Evolutionary conservation across 2,888 invertebrate species (phyloP).

Genomic region (Nematopogon swammerdamellus): DNA sequence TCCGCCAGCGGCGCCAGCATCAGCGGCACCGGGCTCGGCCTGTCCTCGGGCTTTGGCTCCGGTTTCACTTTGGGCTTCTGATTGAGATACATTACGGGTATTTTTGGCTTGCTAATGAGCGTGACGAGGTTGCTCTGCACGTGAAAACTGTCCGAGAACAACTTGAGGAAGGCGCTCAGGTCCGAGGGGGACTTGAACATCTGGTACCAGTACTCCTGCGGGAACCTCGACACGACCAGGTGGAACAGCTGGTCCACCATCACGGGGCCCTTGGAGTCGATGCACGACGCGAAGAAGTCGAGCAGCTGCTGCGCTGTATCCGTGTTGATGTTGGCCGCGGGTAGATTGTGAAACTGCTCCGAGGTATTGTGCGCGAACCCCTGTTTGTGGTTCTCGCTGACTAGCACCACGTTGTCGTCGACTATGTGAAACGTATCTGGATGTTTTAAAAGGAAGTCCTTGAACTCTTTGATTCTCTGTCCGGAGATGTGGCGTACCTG

Average conservation of each 20-base stretch:
- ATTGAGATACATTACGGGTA: slow-evolving; percentile 57
- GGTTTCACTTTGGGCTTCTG: slow-evolving; percentile 48
- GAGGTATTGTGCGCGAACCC: slow-evolving; percentile 64
- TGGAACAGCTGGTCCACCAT: slow-evolving; percentile 86
- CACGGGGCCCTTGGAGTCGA: slow-evolving; percentile 78
- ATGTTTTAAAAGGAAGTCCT: slow-evolving; percentile 82
- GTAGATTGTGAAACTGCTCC: slow-evolving; percentile 65
- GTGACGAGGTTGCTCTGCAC: slow-evolving; percentile 91
- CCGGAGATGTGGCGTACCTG: slow-evolving; percentile 95
- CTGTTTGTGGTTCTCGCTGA: slow-evolving; percentile 65
- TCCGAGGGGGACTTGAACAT: slow-evolving; percentile 91
- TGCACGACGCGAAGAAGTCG: slow-evolving; percentile 78
- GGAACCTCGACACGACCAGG: slow-evolving; percentile 71
- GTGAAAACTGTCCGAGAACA: slow-evolving; percentile 93
- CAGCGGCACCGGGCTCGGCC: slow-evolving; percentile 26
- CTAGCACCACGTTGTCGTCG: slow-evolving; percentile 81
- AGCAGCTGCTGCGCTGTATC: slow-evolving; percentile 78
- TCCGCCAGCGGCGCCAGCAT: slow-evolving; percentile 23
- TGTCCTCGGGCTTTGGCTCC: slow-evolving; percentile 47
- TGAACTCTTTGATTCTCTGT: slow-evolving; percentile 92
- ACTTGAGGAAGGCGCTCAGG: slow-evolving; percentile 83
- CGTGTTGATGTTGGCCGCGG: slow-evolving; percentile 77
- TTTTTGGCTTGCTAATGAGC: slow-evolving; percentile 72
- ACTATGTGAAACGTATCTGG: slow-evolving; percentile 82
- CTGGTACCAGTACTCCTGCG: slow-evolving; percentile 75